Conservation (phyloP, 2,113 vertebrate genomes). For the Amphilophus citrinellus region DNA sequence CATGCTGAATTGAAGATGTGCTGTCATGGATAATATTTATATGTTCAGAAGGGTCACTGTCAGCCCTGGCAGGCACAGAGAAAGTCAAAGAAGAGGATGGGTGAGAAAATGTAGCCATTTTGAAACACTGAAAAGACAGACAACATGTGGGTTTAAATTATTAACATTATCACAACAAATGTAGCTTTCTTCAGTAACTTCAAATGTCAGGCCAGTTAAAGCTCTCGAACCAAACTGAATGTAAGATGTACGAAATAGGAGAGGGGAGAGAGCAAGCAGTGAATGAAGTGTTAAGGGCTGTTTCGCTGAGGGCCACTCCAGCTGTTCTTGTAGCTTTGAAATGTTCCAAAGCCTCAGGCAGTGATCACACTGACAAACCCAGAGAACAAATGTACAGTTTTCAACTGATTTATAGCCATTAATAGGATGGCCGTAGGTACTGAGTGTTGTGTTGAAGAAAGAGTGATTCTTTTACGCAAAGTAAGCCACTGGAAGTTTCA, state of each 20-base stretch:
- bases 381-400: not conserved
- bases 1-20: conserved; percentile 40
- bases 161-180: conserved; percentile 14
- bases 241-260: not conserved
- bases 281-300: not conserved
- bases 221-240: not conserved
- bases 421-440: not conserved
- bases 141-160: not conserved
- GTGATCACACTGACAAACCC: conserved; percentile 28
- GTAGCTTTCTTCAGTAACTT: conserved; percentile 5
- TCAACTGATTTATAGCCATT: not conserved
- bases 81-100: not conserved
- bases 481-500: not conserved
- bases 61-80: conserved; percentile 17
- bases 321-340: conserved; percentile 42
- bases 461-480: not conserved
- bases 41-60: conserved; percentile 37
- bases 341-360: conserved; percentile 33
- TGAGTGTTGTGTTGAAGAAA: not conserved
- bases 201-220: conserved; percentile 13
- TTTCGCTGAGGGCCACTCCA: conserved; percentile 46
- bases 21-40: conserved; percentile 60
- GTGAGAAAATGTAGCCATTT: not conserved
- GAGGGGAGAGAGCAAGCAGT: not conserved
- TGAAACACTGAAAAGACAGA: not conserved